Conservation (phyloP, 2,113 vertebrate genomes). For the Triplophysa dalaica region DNA sequence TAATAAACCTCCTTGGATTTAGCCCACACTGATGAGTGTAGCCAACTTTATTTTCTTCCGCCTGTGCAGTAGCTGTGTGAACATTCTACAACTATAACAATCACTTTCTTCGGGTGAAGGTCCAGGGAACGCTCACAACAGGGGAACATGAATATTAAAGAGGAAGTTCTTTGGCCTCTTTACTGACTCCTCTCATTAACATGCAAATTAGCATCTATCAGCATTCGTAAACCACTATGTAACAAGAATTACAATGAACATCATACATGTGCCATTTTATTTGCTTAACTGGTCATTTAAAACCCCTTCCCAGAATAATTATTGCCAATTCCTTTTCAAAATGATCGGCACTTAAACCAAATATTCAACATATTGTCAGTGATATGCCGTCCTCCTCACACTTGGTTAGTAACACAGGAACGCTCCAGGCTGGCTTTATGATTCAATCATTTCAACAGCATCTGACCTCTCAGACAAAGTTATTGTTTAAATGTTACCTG, state of each 20-base stretch:
- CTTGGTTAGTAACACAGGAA: not conserved
- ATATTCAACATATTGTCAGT: conserved; percentile 3
- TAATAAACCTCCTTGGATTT: no score
- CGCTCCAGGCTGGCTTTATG: not conserved
- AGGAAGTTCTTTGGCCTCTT: conserved; percentile 65
- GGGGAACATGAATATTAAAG: conserved; percentile 72
- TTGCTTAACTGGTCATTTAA: conserved; percentile 31
- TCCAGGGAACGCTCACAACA: conserved; percentile 50
- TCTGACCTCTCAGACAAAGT: not conserved
- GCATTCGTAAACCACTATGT: conserved; percentile 51
- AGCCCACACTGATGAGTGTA: not conserved
- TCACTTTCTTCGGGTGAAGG: conserved; percentile 45
- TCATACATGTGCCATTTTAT: conserved; percentile 30
- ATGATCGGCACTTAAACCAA: not conserved
- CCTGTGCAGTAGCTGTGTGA: conserved; percentile 25
- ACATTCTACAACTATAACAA: conserved; percentile 52
- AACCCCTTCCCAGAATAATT: conserved; percentile 29
- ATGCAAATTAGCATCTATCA: conserved; percentile 60
- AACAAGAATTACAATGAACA: conserved; percentile 52
- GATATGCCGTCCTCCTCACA: not conserved
- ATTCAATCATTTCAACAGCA: not conserved
- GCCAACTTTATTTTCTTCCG: conserved; percentile 17
- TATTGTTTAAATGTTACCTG: not conserved
- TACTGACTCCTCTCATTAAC: conserved; percentile 60
- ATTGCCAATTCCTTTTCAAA: not conserved